Evolutionary conservation across 2,888 invertebrate species (phyloP).

Genomic region (Campoletis raptor): DNA sequence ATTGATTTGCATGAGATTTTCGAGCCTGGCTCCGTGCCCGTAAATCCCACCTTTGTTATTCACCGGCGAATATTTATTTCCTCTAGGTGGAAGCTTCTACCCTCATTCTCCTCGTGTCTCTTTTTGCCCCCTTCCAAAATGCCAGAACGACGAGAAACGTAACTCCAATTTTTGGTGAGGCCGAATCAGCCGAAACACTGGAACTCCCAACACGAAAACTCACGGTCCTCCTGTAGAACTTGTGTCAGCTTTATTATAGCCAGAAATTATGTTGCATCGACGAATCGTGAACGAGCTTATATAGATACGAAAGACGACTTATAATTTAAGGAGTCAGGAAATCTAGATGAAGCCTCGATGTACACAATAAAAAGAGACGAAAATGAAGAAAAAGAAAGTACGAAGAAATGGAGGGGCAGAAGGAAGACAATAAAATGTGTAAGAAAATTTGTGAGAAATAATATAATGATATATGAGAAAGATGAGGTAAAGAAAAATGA

Average conservation of each 20-base stretch:
- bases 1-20: slow-evolving; percentile 82
- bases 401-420: neutral
- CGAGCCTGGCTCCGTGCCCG: slow-evolving; percentile 78
- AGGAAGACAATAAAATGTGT: neutral
- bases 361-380: neutral
- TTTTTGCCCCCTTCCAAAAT: slow-evolving; percentile 57
- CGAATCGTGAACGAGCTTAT: slow-evolving; percentile 14
- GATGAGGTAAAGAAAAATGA: neutral
- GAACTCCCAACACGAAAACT: slow-evolving; percentile 49
- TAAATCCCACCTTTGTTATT: slow-evolving; percentile 76
- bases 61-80: slow-evolving; percentile 68
- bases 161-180: slow-evolving; percentile 1
- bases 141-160: slow-evolving; percentile 36
- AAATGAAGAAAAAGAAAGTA: neutral
- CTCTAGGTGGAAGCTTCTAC: slow-evolving; percentile 1
- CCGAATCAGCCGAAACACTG: slow-evolving; percentile 14
- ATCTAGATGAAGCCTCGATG: neutral
- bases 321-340: neutral
- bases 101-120: slow-evolving; percentile 52
- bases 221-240: slow-evolving; percentile 53
- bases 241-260: slow-evolving; percentile 50
- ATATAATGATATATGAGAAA: neutral
- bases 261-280: slow-evolving; percentile 32
- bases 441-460: neutral
- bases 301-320: slow-evolving; percentile 13